Percentiles rank a stretch among this genome's conserved stretches.
These are phyloP conservation scores for Notarius quadriscutis DNA, from an alignment of 2,113 vertebrate species.

Conservation along the genomic window DNA sequence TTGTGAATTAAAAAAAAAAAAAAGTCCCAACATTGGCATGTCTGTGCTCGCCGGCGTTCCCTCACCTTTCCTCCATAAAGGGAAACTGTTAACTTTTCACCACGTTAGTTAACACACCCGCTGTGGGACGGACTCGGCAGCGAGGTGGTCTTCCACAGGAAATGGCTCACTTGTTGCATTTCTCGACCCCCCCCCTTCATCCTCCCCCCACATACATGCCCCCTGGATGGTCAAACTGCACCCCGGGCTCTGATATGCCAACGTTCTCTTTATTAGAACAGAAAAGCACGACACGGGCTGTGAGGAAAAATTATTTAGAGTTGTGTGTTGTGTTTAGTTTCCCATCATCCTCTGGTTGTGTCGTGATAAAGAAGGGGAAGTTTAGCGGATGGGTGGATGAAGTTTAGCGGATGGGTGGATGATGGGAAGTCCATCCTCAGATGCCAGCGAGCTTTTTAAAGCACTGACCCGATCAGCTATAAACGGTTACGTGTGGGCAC, in stretches of 20 bases:
- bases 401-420: slow-evolving; percentile 40
- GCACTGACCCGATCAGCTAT: neutral
- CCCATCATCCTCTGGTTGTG: slow-evolving; percentile 66
- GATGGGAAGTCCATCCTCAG: slow-evolving; percentile 60
- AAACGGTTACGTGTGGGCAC: neutral
- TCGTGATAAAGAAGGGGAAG: slow-evolving; percentile 77
- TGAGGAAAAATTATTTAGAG: slow-evolving; percentile 67
- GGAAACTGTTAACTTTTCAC: slow-evolving; percentile 53
- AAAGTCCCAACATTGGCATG: neutral
- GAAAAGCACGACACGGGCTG: slow-evolving; percentile 61
- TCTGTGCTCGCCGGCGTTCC: neutral
- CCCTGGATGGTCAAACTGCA: slow-evolving; percentile 59
- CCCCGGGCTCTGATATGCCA: slow-evolving; percentile 62
- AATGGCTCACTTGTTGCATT: slow-evolving; percentile 65
- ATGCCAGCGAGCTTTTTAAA: neutral
- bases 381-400: slow-evolving; percentile 65
- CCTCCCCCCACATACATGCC: slow-evolving; percentile 3
- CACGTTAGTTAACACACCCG: slow-evolving; percentile 45
- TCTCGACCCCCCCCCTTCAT: slow-evolving; percentile 12
- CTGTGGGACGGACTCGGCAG: slow-evolving; percentile 12
- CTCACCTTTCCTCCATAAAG: slow-evolving; percentile 46
- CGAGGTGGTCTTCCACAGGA: slow-evolving; percentile 60
- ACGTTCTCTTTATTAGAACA: neutral
- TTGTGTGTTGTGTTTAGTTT: slow-evolving; percentile 43
- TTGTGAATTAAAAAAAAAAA: neutral